Conservation (phyloP, 2,888 invertebrate species). For the Axea sp. region DNA sequence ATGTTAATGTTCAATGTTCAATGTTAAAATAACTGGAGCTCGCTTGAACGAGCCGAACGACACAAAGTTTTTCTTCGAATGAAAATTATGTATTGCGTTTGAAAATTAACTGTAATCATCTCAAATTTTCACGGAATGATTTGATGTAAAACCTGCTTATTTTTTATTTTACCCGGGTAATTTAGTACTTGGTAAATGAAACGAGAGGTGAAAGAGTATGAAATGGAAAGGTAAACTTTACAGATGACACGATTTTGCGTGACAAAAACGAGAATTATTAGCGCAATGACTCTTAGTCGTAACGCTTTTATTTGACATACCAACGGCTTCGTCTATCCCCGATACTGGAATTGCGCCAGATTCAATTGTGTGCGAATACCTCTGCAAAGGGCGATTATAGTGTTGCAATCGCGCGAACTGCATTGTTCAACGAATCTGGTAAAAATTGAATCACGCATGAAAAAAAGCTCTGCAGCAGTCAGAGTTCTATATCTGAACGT, state of each 20-base stretch:
- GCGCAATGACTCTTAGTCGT: constrained; percentile 54
- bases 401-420: constrained; percentile 63
- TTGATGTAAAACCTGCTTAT: too few species aligned
- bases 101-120: too few species aligned
- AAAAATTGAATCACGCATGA: constrained; percentile 59
- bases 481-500: constrained; percentile 24
- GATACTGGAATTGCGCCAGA: constrained; percentile 60
- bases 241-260: constrained; percentile 31
- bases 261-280: constrained; percentile 43
- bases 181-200: too few species aligned
- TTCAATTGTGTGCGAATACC: constrained; percentile 58
- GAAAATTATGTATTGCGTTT: too few species aligned
- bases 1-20: too few species aligned
- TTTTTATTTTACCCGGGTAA: too few species aligned
- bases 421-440: constrained; percentile 64
- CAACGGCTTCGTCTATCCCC: constrained; percentile 50
- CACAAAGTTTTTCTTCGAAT: too few species aligned
- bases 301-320: constrained; percentile 56
- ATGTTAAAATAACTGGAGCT: too few species aligned
- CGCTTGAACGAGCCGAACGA: too few species aligned
- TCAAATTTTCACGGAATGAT: too few species aligned
- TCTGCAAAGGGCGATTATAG: constrained; percentile 60
- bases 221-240: constrained; percentile 14
- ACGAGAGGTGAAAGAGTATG: neutral
- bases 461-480: constrained; percentile 46